Conservation (phyloP, 2,888 invertebrate species). For the Barypeithes pellucidus region DNA sequence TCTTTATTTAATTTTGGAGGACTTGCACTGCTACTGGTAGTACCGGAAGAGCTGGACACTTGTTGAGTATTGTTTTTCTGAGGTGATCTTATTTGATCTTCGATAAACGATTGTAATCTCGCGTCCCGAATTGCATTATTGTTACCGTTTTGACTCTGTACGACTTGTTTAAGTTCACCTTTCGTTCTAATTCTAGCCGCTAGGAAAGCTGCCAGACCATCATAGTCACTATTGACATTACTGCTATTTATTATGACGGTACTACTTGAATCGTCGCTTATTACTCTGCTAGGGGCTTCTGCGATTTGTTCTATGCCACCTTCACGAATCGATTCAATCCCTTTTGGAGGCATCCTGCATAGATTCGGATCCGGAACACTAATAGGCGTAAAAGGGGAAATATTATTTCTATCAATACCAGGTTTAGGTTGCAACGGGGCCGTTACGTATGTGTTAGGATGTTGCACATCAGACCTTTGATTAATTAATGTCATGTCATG, state of each 20-base stretch:
- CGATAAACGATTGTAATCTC: slow-evolving; percentile 58
- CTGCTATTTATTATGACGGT: slow-evolving; percentile 61
- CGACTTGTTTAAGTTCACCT: slow-evolving; percentile 82
- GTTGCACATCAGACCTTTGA: slow-evolving; percentile 65
- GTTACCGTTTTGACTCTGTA: slow-evolving; percentile 52
- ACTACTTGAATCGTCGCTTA: slow-evolving; percentile 53
- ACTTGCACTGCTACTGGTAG: slow-evolving; percentile 66
- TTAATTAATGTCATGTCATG: slow-evolving; percentile 61
- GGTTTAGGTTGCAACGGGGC: slow-evolving; percentile 71
- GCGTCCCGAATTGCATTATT: slow-evolving; percentile 54
- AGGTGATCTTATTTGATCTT: slow-evolving; percentile 68
- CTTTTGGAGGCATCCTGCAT: slow-evolving; percentile 47
- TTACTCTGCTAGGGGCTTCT: slow-evolving; percentile 62
- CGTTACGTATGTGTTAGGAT: slow-evolving; percentile 69
- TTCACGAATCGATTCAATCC: slow-evolving; percentile 75
- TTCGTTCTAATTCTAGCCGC: slow-evolving; percentile 87
- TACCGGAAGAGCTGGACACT: slow-evolving; percentile 47
- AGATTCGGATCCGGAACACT: slow-evolving; percentile 69
- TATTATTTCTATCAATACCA: slow-evolving; percentile 72
- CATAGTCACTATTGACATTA: slow-evolving; percentile 67
- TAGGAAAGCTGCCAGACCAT: slow-evolving; percentile 76
- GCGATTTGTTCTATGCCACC: slow-evolving; percentile 71
- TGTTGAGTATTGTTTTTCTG: slow-evolving; percentile 60
- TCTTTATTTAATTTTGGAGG: slow-evolving; percentile 73
- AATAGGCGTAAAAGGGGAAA: slow-evolving; percentile 75